Base-by-base conservation (phyloP, 2,888 invertebrate species). In the Cordylochernes scorpioides region DNA sequence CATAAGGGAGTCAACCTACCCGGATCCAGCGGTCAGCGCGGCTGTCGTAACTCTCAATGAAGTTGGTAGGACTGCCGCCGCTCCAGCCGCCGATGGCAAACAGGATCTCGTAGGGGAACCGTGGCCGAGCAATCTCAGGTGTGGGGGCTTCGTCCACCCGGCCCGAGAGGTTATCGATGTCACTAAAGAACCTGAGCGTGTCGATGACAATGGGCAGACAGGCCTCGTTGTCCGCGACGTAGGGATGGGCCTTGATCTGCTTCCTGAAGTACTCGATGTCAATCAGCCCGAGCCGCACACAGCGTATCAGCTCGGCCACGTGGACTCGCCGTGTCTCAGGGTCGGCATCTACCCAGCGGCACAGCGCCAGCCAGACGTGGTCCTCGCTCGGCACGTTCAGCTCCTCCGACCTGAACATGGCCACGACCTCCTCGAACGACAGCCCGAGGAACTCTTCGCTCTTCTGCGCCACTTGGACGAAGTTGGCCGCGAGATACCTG, bases 201-300 rank as follows among this genome's bases (percentile, higher is more conserved):
- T 86, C 80, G 18, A 84, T 77, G 38, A 86, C 71, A 39, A 84
- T 66, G 0, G 82, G 80, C 10, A 74, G 65, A 41, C 82, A 78
- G 7, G 68, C 67, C 39, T 77, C 74, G 47, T 73, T 71, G 28
- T 68, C 68, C 9, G 66, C 63, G 1, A 88, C 77, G 14, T 29
- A 82, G 0, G 68, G 68, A 51, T 86, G 78, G 39, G 74, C 72
- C 51, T 77, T 78, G 1, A 80, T 52, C 47, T 71, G 69, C 51
- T 84, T 82, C 50, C 82, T 62, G 52, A 86, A 86, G 52, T 71
- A 84, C 60, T 78, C 63, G 2, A 80, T 78, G 41, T 80, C 75
- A 45, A 86, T 59, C 17, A 84, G 58, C 38, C 80, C 71, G 6
- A 80, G 61, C 14, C 78, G 63, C 2, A 42, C 33, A n/a, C 32